A percentile compares a stretch with the other conserved stretches of the same genome.
phyloP scores from a whole-genome alignment of 2,888 invertebrate genomes.

The Pteria penguin region DNA sequence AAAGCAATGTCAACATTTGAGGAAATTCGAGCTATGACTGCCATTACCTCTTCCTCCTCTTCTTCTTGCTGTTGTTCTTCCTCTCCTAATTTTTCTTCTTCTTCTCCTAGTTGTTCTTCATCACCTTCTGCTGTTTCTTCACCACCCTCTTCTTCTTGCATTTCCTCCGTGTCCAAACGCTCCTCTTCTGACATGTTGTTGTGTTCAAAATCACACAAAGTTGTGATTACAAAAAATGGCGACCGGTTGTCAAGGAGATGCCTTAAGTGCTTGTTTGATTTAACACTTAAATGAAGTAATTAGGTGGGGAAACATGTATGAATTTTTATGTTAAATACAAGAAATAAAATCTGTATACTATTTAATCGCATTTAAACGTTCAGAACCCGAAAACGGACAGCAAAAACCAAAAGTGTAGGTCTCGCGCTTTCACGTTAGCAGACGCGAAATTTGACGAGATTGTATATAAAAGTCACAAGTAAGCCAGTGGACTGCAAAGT shows the following conservation, averaged over 20 bases:
- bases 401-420: too few relatives aligned
- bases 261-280: slow-evolving; percentile 12
- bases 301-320: too few relatives aligned
- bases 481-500: neutral
- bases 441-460: slow-evolving; percentile 30
- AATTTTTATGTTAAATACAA: too few relatives aligned
- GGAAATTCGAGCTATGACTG: neutral
- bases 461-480: neutral
- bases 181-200: neutral
- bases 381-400: too few relatives aligned
- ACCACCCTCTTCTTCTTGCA: slow-evolving; percentile 59
- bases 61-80: slow-evolving; percentile 60
- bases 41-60: slow-evolving; percentile 57
- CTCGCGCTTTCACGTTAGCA: slow-evolving; percentile 40
- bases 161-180: slow-evolving; percentile 53
- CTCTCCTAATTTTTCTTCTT: slow-evolving; percentile 58
- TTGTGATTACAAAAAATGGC: slow-evolving; percentile 67
- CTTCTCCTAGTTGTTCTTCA: slow-evolving; percentile 57
- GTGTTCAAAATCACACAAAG: slow-evolving; percentile 15
- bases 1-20: neutral
- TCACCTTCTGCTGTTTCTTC: slow-evolving; percentile 59
- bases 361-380: too few relatives aligned
- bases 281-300: too few relatives aligned
- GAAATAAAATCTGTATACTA: too few relatives aligned
- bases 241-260: slow-evolving; percentile 62